Base-by-base conservation (phyloP, 2,797 vertebrate species). In the Rhinogobio ventralis region DNA sequence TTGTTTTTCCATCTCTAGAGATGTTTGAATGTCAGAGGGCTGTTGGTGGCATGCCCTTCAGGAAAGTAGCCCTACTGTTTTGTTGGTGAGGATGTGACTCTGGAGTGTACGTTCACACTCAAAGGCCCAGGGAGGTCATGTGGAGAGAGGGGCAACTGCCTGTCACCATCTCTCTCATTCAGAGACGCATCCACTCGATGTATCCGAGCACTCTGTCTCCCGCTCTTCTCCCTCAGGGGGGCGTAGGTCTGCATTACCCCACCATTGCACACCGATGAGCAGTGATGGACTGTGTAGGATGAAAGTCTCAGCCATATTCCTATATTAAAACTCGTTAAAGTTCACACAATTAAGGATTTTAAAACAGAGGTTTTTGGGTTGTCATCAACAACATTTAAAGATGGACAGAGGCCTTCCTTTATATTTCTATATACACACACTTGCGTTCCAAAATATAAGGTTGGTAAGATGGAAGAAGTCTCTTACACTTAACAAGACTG, bases 91-190 rank as follows among this genome's bases (percentile, higher is more conserved):
- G 49, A 69, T 53, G 75, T 71, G 71, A 82, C 60, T 86, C 79
- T 80, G 53, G 68, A 83, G 46, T 67, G 82, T 83, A 67, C n/a
- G 66, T 72, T 82, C 67, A 85, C 79, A 85, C 82, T 72, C 80
- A 68, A 46, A 51, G 82, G 83, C 75, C 85, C 3, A 19, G 45
- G 66, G 88, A 86, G 82, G 85, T 86, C 83, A 88, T 86, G 85
- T 85, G 85, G 45, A 92, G 89, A 89, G 86, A 91, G 89, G 82
- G 89, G 92, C 74, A 68, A 92, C 69, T 69, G 76, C 49, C 68
- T 81, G 86, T 87, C 86, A 85, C 68, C 67, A 68, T 66, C 79
- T 64, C 55, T 82, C 88, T 78, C 57, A 23, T 77, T 73, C 72
- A 69, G 57, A 82, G 60, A 79, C 30, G 71, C 51, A 28, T 73